A percentile compares a stretch with the other conserved stretches of the same genome.
These are phyloP conservation scores for Myotis myotis DNA, from an alignment of 2,797 vertebrate species.

Conservation along the genomic window DNA sequence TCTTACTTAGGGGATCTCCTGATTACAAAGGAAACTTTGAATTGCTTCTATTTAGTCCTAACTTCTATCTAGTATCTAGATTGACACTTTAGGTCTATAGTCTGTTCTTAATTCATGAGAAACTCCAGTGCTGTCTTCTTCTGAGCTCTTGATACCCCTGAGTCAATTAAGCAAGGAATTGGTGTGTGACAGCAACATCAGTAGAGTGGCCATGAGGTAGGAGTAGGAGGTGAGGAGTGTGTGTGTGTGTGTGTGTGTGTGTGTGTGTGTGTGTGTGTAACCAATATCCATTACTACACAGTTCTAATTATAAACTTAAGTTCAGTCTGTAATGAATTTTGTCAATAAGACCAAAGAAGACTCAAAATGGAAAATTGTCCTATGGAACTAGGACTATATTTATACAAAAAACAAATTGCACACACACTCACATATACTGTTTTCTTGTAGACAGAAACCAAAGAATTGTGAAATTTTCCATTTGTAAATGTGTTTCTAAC, in stretches of 20 bases:
- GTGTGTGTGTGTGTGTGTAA: background rate
- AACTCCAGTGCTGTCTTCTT: background rate
- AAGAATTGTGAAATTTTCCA: background rate
- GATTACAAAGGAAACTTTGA: background rate
- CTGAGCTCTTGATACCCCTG: background rate
- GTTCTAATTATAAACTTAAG: background rate
- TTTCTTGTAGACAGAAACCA: background rate
- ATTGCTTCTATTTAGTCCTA: background rate
- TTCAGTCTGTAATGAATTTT: background rate
- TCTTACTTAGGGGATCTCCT: background rate
- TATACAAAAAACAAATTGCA: background rate
- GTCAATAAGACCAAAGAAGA: background rate
- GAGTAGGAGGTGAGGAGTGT: background rate
- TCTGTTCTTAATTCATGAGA: background rate
- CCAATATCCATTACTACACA: background rate
- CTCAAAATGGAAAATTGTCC: background rate
- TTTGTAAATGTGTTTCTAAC: conserved; percentile 57
- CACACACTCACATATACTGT: background rate
- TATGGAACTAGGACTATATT: background rate
- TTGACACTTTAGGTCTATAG: background rate
- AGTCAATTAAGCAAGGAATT: background rate
- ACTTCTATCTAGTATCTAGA: background rate
- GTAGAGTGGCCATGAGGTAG: background rate
- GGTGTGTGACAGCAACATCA: background rate
- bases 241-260: background rate